phyloP scores from a whole-genome alignment of 1,140 invertebrate species.

The Anastatus disparis region DNA sequence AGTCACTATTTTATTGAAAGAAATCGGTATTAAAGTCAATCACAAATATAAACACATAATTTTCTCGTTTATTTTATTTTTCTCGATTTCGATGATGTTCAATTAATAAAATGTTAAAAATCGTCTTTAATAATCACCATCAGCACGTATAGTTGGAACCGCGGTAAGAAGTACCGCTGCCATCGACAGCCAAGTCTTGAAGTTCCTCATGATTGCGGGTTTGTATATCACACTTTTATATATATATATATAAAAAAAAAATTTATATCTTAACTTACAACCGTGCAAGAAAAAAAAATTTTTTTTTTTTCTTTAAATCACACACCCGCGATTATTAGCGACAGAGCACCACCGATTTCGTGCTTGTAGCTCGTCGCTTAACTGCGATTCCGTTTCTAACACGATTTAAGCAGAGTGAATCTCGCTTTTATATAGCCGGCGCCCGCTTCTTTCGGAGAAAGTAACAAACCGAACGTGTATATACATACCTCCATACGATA shows the following conservation, averaged over 20 bases:
- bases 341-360: slow-evolving; percentile 36
- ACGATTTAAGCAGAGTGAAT: slow-evolving; percentile 62
- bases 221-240: too few relatives aligned
- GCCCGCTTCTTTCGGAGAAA: slow-evolving; percentile 64
- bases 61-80: too few relatives aligned
- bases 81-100: too few relatives aligned
- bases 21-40: too few relatives aligned
- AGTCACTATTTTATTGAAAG: too few relatives aligned
- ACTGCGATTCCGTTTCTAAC: slow-evolving; percentile 63
- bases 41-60: too few relatives aligned
- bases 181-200: slow-evolving; percentile 20
- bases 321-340: slow-evolving; percentile 43
- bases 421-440: slow-evolving; percentile 63
- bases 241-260: background rate
- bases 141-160: slow-evolving; percentile 1
- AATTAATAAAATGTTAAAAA: too few relatives aligned
- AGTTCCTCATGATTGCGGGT: slow-evolving; percentile 7
- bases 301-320: background rate
- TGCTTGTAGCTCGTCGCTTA: slow-evolving; percentile 49
- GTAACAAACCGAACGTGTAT: slow-evolving; percentile 53
- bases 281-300: background rate
- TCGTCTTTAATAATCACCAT: slow-evolving; percentile 40
- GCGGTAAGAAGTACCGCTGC: slow-evolving; percentile 10
- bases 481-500: too few relatives aligned
- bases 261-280: too few relatives aligned